Percentiles rank a stretch among this genome's conserved stretches.
Evolutionary conservation across 2,113 vertebrate species (phyloP).

Genomic region (Ailurus styani): DNA sequence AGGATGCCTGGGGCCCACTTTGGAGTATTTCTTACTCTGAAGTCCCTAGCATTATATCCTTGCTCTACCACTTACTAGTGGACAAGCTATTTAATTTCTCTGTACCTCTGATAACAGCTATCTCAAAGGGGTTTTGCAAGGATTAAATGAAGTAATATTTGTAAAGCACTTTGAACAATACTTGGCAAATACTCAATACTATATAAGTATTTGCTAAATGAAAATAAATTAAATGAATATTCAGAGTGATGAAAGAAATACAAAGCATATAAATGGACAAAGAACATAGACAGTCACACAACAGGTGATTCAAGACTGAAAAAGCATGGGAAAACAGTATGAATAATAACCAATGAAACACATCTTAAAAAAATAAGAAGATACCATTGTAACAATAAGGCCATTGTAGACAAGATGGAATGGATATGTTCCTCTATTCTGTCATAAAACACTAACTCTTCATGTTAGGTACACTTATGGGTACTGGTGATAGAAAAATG

Average conservation of each 20-base stretch:
- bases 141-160: neutral
- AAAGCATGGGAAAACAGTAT: neutral
- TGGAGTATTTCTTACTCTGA: neutral
- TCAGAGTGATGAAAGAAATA: neutral
- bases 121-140: neutral
- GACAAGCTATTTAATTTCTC: neutral
- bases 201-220: neutral
- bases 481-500: neutral
- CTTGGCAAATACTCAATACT: neutral
- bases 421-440: neutral
- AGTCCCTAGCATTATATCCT: neutral
- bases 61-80: neutral
- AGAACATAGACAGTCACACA: neutral
- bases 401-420: neutral
- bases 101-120: neutral
- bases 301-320: neutral
- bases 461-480: neutral
- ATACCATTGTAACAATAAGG: neutral
- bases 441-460: neutral
- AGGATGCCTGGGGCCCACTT: neutral
- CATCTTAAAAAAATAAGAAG: neutral
- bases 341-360: neutral
- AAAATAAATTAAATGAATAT: neutral
- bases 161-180: neutral
- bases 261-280: neutral